A percentile compares a stretch with the other conserved stretches of the same genome.
Evolutionary conservation across 2,113 vertebrate species (phyloP).

Genomic region (Barnardius zonarius): DNA sequence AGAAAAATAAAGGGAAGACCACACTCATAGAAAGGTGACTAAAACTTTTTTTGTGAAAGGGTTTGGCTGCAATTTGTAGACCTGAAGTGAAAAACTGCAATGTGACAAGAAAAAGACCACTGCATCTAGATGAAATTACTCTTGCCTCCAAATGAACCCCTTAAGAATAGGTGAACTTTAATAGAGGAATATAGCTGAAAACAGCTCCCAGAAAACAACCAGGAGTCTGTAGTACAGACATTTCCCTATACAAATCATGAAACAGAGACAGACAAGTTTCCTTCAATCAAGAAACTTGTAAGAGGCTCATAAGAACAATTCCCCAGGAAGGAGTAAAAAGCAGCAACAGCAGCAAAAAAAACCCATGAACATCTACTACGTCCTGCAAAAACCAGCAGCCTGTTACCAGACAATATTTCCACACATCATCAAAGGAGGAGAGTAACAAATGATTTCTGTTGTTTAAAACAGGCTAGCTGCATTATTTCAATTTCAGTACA

Average conservation of each 20-base stretch:
- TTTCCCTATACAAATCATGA: background rate
- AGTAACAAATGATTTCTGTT: background rate
- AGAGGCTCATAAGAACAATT: background rate
- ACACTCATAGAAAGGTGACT: background rate
- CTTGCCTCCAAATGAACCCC: background rate
- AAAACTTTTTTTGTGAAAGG: background rate
- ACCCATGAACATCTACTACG: background rate
- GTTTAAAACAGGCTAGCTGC: background rate
- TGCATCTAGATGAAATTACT: background rate
- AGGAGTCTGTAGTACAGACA: background rate
- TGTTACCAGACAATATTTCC: background rate
- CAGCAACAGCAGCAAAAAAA: fast-evolving
- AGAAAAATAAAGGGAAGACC: background rate
- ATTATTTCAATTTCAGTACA: background rate
- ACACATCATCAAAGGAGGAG: background rate
- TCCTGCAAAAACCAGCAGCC: background rate
- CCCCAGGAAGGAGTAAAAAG: background rate
- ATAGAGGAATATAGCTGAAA: background rate
- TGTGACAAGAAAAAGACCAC: background rate
- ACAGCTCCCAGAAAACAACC: background rate
- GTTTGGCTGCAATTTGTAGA: background rate
- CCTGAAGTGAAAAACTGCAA: background rate
- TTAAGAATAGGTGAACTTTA: background rate
- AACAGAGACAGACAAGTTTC: background rate
- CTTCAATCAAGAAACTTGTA: background rate